Evolutionary conservation across 2,113 vertebrate species (phyloP).

Genomic region (Syrmaticus mikado): DNA sequence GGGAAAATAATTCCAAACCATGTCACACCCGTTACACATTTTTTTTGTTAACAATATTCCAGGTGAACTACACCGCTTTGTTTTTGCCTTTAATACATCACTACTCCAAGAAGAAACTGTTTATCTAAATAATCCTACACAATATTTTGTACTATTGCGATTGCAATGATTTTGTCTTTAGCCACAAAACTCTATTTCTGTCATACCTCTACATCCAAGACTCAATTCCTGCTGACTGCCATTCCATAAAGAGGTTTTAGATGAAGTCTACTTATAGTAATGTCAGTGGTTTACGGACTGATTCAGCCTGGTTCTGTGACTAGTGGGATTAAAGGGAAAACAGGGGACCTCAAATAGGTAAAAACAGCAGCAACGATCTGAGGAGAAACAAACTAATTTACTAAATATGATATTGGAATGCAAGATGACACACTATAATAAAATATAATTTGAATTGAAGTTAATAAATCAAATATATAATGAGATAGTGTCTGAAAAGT

Average conservation of each 20-base stretch:
- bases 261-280: neutral
- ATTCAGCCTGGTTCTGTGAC: too few species aligned
- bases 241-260: neutral
- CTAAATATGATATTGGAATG: too few species aligned
- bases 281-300: too few species aligned
- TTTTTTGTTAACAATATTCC: neutral
- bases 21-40: fast-evolving
- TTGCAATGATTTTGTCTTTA: neutral
- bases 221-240: neutral
- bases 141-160: neutral
- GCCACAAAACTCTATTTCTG: neutral
- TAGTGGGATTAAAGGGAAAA: too few species aligned
- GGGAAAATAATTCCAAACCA: neutral
- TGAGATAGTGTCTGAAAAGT: too few species aligned
- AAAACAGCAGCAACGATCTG: too few species aligned
- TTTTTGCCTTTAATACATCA: fast-evolving
- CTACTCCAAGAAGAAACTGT: neutral
- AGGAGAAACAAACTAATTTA: too few species aligned
- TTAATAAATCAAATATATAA: too few species aligned
- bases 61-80: neutral
- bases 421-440: too few species aligned
- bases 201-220: neutral
- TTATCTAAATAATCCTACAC: neutral
- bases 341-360: too few species aligned
- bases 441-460: too few species aligned